Evolutionary conservation across 2,113 vertebrate genomes (phyloP), one percentile per base, ranked within the genome.

Genomic region (Chaetodon auriga): DNA sequence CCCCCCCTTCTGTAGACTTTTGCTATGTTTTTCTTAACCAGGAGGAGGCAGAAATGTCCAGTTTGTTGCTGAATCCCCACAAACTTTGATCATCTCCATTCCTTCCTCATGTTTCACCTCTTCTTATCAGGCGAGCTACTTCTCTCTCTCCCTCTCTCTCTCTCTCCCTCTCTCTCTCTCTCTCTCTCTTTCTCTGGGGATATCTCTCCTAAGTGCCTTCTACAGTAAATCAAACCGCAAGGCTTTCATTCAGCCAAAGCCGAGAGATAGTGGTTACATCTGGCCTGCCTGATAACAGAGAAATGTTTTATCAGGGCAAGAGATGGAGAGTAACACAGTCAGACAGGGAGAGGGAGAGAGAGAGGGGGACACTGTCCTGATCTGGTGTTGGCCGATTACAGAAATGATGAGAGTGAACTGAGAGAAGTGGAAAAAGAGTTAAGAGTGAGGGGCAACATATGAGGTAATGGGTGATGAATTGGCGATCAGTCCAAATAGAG

Each of bases 141-240:
- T 68, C 30, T 30, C 30, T 79, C 35, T 64, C 16, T 60, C 45
- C 0, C 1, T 68, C 21, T 41, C 13, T 63, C 36, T 72, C 21
- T 63, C 63, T 60, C 13, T 48, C 60, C 72, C 58, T 78, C 58
- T 82, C 41, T 66, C 38, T 68, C 21, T 68, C 18, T 71, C 48
- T 83, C n/a, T 60, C 70, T 69, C 11, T 82, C 73, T 85, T 71
- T 87, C 86, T 91, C 92, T 64, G 35, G 92, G 87, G 88, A 91
- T 83, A 38, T 79, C 72, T 83, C 74, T 79, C 82, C 90, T 94
- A 94, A 94, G 94, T 94, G 94, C 93, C 85, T 91, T 88, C 80
- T 93, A 92, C 94, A 92, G 94, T 94, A 94, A 94, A 93, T 93
- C 91, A 93, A 92, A 93, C 92, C 93, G 30, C 94, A 94, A 89